Evolutionary conservation across 37 sponge, comb jelly and placozoan genomes (phyloP).

Genomic region (Theonella swinhoei): DNA sequence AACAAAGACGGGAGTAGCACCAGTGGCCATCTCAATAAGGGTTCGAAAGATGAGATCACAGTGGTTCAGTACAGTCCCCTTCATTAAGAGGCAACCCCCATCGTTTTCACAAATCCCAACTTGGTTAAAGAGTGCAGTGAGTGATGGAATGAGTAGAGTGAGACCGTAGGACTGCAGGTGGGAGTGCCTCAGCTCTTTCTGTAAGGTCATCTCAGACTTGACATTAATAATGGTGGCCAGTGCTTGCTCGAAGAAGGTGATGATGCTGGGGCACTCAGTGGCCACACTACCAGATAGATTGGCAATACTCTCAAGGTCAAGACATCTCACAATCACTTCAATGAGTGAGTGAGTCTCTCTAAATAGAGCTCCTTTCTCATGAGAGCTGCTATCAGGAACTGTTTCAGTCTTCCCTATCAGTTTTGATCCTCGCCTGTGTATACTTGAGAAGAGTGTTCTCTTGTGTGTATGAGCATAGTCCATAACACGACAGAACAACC

Average conservation of each 20-base stretch:
- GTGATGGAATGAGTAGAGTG: conserved; percentile 40
- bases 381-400: background rate
- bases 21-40: conserved; percentile 42
- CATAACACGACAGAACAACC: conserved; percentile 36
- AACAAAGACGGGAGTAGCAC: conserved; percentile 29
- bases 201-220: background rate
- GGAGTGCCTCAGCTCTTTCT: background rate
- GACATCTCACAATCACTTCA: background rate
- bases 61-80: conserved; percentile 23
- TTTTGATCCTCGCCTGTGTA: background rate
- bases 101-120: background rate
- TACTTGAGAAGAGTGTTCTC: conserved; percentile 14
- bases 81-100: conserved; percentile 11
- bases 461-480: conserved; percentile 30
- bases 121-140: conserved; percentile 45
- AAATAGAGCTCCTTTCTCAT: background rate
- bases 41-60: conserved; percentile 43
- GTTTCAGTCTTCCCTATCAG: background rate
- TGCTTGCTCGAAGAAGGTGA: conserved; percentile 36
- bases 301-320: background rate
- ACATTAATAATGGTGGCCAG: conserved; percentile 19
- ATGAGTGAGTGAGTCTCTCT: background rate
- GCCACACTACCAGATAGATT: background rate
- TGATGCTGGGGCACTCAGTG: conserved; percentile 1
- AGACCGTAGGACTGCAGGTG: conserved; percentile 46